phyloP scores from a whole-genome alignment of 2,797 vertebrate genomes.

The Alectoris magna region DNA sequence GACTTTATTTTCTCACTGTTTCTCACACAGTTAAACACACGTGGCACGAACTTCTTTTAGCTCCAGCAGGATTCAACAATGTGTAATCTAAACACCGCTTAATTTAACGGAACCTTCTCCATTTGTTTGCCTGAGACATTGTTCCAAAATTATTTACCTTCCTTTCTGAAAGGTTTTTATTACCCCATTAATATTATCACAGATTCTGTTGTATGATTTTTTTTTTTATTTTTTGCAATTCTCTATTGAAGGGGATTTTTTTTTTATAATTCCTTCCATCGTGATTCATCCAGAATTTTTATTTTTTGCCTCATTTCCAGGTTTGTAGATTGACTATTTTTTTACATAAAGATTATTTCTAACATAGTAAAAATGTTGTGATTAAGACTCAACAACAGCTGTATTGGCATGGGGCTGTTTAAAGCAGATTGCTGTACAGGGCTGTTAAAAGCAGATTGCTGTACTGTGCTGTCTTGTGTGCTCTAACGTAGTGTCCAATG shows the following conservation, averaged over 20 bases:
- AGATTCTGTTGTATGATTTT: background rate
- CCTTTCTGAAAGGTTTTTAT: background rate
- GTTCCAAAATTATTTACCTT: background rate
- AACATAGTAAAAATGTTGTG: background rate
- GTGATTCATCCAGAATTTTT: no score
- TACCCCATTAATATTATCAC: background rate
- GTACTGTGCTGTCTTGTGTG: rapidly evolving
- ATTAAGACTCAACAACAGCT: background rate
- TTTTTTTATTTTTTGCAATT: background rate
- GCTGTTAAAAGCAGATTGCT: no score
- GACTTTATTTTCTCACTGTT: background rate
- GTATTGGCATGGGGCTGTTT: no score
- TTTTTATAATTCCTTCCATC: background rate
- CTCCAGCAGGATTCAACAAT: background rate
- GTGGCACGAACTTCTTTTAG: background rate
- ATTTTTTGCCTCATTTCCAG: background rate
- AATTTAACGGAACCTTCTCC: background rate
- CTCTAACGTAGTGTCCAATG: no score
- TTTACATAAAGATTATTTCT: background rate
- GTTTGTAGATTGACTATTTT: background rate
- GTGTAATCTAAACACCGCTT: background rate
- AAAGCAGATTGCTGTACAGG: no score
- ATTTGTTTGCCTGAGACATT: background rate
- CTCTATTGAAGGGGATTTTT: background rate
- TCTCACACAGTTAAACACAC: background rate